A percentile compares a stretch with the other conserved stretches of the same genome.
These are phyloP conservation scores for Mastacembelus armatus DNA, from an alignment of 2,797 vertebrate species.

Conservation along the genomic window DNA sequence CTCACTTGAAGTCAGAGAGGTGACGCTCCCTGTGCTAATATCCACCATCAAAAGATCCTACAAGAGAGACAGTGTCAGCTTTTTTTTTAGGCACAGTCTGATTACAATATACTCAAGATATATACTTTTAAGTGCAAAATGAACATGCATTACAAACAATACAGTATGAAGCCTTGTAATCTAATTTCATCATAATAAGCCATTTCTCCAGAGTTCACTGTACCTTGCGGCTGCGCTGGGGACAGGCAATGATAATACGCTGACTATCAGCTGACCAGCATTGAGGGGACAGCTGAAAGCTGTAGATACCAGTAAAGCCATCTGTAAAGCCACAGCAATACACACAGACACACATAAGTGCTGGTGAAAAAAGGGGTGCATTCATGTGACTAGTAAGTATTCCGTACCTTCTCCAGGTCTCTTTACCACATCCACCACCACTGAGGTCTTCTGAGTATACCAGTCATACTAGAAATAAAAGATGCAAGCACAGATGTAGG, in stretches of 20 bases:
- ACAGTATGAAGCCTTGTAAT: too few species aligned
- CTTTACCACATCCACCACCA: conserved; percentile 90
- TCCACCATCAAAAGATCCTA: conserved; percentile 79
- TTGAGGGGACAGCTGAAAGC: conserved; percentile 82
- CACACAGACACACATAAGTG: conserved; percentile 4
- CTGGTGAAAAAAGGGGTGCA: background rate
- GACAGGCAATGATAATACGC: conserved; percentile 88
- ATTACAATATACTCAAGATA: background rate
- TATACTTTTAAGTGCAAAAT: background rate
- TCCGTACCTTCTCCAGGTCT: conserved; percentile 85
- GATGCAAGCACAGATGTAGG: conserved; percentile 9
- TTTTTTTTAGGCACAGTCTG: background rate
- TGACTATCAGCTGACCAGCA: conserved; percentile 97
- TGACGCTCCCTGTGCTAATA: conserved; percentile 68
- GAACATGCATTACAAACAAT: too few species aligned
- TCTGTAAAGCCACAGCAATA: conserved; percentile 76
- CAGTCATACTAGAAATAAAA: conserved; percentile 89
- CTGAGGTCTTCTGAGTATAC: conserved; percentile 92
- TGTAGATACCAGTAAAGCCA: conserved; percentile 93
- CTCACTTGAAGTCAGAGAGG: conserved; percentile 78
- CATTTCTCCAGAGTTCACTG: conserved; percentile 1
- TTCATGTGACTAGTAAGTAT: background rate
- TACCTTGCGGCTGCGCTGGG: conserved; percentile 93
- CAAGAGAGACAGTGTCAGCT: conserved; percentile 4
- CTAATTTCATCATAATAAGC: too few species aligned